phyloP scores from a whole-genome alignment of 2,888 invertebrate genomes.

The Strigamia crassipes region DNA sequence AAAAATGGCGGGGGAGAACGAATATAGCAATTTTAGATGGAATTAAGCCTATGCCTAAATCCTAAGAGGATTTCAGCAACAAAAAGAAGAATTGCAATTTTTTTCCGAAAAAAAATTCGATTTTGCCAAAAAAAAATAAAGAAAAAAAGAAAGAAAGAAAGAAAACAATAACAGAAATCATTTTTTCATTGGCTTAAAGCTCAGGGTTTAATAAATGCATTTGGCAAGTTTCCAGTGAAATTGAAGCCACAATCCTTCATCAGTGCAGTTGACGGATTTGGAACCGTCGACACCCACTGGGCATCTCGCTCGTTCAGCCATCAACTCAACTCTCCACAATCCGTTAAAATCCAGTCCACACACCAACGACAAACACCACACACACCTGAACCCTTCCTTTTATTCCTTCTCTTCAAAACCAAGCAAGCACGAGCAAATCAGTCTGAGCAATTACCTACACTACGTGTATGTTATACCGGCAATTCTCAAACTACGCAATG shows the following conservation, averaged over 20 bases:
- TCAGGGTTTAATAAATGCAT: constrained; percentile 28
- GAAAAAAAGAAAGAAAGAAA: not conserved
- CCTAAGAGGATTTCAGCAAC: constrained; percentile 1
- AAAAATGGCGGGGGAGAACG: not conserved
- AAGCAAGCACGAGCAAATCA: constrained; percentile 20
- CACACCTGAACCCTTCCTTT: constrained; percentile 6
- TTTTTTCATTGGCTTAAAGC: constrained; percentile 28
- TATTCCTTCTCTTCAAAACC: not conserved
- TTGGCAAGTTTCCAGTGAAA: constrained; percentile 15
- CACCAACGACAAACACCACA: constrained; percentile 1
- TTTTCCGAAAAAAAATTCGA: not conserved
- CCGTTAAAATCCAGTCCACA: constrained; percentile 25
- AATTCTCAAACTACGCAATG: too few relatives aligned
- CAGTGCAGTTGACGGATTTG: constrained; percentile 27
- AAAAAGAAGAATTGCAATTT: constrained; percentile 28
- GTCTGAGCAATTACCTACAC: constrained; percentile 19
- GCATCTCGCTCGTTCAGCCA: constrained; percentile 30
- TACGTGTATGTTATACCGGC: not conserved
- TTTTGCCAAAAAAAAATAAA: not conserved
- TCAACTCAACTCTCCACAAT: constrained; percentile 27
- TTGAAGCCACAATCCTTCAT: constrained; percentile 34
- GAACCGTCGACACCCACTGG: constrained; percentile 19
- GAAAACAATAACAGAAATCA: constrained; percentile 25
- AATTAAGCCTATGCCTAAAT: not conserved
- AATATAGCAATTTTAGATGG: not conserved